Evolutionary conservation across 2,888 invertebrate genomes (phyloP), one percentile per base, ranked within the genome.

Genomic region (Campoletis raptor): DNA sequence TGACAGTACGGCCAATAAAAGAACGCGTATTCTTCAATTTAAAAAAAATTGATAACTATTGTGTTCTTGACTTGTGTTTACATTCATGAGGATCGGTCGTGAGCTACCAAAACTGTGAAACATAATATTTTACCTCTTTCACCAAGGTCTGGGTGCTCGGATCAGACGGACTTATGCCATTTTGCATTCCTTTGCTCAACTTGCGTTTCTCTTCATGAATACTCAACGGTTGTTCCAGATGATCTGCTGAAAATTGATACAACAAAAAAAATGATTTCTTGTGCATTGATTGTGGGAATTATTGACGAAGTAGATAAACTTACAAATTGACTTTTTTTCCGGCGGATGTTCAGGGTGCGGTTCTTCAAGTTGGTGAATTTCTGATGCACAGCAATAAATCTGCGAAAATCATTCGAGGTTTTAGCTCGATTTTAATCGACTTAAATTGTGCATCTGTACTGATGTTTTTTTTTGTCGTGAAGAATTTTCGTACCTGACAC

Each of bases 131-230:
- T 87, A 92, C 93, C 90, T 94, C 93, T 89, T 94, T 94, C 0
- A 93, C 92, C 42, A 93, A 91, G 5, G 93, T 93, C 77, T 94
- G 93, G n/a, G 93, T 93, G 67, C 91, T 93, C 9, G 93, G 93
- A 87, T 94, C 93, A 2, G 94, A 93, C 18, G 93, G 93, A 78
- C 91, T 92, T 24, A 94, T 93, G 18, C 93, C 93, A 85, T 94
- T 94, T 70, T 93, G 93, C 15, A 93, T 90, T 70, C 93, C 92
- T 78, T 94, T 94, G 85, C 89, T 92, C 79, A 92, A 86, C 77
- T 94, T 94, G 5, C 92, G 92, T 81, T 94, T 94, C 70, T 94
- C 94, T 70, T 94, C 94, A 69, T 93, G 93, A 36, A 93, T 90
- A 54, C 90, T 93, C 45, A 93, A 48, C 42, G 94, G 93, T 70